phyloP scores from a whole-genome alignment of 2,113 vertebrate species.

The Azemiops feae region DNA sequence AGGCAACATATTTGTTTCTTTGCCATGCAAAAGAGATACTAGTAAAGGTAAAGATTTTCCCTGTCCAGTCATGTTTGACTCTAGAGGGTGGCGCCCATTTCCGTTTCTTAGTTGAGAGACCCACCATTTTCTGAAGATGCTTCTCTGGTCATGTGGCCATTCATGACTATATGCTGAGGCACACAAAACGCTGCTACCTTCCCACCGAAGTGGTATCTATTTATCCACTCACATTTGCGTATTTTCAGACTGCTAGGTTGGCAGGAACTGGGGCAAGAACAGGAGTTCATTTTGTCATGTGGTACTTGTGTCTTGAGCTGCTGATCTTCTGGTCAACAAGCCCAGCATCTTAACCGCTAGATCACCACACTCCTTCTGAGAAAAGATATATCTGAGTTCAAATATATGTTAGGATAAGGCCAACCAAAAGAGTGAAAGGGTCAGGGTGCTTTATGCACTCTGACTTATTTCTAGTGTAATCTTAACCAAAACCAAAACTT shows the following conservation, averaged over 20 bases:
- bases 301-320: background rate
- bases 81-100: too few relatives aligned
- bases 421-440: background rate
- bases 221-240: background rate
- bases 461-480: background rate
- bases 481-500: background rate
- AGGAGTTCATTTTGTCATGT: background rate
- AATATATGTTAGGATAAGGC: background rate
- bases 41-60: too few relatives aligned
- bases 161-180: too few relatives aligned
- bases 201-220: background rate
- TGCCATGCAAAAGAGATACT: background rate
- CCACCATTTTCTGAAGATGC: too few relatives aligned
- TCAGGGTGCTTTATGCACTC: background rate
- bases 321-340: background rate
- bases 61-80: too few relatives aligned
- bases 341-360: background rate
- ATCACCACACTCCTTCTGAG: background rate
- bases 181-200: too few relatives aligned
- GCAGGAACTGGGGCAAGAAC: background rate
- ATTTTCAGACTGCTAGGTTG: background rate
- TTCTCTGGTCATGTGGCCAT: too few relatives aligned
- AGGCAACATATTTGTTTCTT: background rate
- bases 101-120: too few relatives aligned
- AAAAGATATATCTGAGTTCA: background rate